phyloP scores from a whole-genome alignment of 2,113 vertebrate species.

The Prochilodus magdalenae region DNA sequence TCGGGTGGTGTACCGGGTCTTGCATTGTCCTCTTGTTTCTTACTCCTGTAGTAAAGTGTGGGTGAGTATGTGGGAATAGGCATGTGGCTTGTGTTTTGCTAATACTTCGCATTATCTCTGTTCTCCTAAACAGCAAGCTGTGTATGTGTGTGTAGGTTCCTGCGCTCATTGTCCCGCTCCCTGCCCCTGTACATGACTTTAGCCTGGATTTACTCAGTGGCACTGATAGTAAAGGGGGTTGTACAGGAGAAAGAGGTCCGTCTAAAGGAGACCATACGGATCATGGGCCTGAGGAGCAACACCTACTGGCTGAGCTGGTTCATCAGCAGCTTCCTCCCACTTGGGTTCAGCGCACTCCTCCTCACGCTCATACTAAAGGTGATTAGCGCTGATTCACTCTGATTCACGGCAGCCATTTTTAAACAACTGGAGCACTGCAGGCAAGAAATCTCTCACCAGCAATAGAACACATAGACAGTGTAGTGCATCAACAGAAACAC shows the following conservation, averaged over 20 bases:
- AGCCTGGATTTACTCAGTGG: slow-evolving; percentile 97
- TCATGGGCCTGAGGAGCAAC: slow-evolving; percentile 88
- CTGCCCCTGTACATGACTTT: slow-evolving; percentile 94
- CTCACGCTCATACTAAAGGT: slow-evolving; percentile 92
- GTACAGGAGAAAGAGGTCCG: slow-evolving; percentile 94
- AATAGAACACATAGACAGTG: not conserved
- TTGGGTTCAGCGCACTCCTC: slow-evolving; percentile 86
- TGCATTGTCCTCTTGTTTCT: too few relatives aligned
- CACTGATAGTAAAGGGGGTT: slow-evolving; percentile 91
- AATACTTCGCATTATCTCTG: too few relatives aligned
- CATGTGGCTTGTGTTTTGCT: too few relatives aligned
- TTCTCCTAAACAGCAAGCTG: too few relatives aligned
- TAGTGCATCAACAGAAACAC: too few relatives aligned
- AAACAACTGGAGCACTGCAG: slow-evolving; percentile 28
- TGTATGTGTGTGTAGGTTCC: slow-evolving; percentile 81
- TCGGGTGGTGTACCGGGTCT: too few relatives aligned
- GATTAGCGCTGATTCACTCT: slow-evolving; percentile 68
- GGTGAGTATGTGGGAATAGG: too few relatives aligned
- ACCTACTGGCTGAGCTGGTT: slow-evolving; percentile 97
- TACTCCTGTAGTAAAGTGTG: too few relatives aligned
- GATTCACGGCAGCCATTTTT: slow-evolving; percentile 49
- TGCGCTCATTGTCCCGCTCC: slow-evolving; percentile 85
- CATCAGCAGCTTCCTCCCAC: slow-evolving; percentile 85
- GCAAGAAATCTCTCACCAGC: not conserved
- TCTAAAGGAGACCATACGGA: slow-evolving; percentile 93